Base-by-base conservation (phyloP, 1,140 invertebrate genomes). In the Diploscapter pachys region DNA sequence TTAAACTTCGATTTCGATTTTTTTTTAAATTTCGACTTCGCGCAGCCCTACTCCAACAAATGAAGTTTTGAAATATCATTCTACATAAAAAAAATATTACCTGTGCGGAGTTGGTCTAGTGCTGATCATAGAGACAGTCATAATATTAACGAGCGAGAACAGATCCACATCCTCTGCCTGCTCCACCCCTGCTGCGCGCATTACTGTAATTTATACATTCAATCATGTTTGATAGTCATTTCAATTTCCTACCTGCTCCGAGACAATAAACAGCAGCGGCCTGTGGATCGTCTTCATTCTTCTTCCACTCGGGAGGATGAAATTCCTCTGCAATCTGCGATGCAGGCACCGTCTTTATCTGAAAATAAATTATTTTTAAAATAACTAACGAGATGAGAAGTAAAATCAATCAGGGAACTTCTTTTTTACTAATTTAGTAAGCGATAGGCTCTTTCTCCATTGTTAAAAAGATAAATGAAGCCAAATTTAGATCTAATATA, bases 221-320 rank as follows among this genome's bases (percentile, higher is more conserved):
- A 2, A 65, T n/a, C 9, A 65, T 9, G 9, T 65, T 65, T 5
- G n/a, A 13, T 68, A 6, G 11, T 48, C 49, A 31, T 50, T 49
- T 48, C 2, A 5, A 11, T 71, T 2, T 71, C 50, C 11, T 31
- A 67, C 72, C 75, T 56, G 75, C 75, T 72, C 75, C 75, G 11
- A 76, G 53, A 51, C 75, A 76, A 59, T 72, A 76, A n/a, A 76
- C 75, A 55, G 75, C 69, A 13, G 75, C 75, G 13, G 75, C 75
- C 62, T 52, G 48, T 5, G 75, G 62, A 52, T 76, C 67, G 54
- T 72, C 69, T 57, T 71, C 70, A 3, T 65, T 71, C 56, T 57
- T 63, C n/a, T 63, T 53, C 75, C 75, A 76, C 63, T 76, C 75
- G 11, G 75, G 75, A 56, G 75, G 75, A 48, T 56, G 49, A 63